Base-by-base conservation (phyloP, 2,113 vertebrate species). In the Tetrao urogallus region DNA sequence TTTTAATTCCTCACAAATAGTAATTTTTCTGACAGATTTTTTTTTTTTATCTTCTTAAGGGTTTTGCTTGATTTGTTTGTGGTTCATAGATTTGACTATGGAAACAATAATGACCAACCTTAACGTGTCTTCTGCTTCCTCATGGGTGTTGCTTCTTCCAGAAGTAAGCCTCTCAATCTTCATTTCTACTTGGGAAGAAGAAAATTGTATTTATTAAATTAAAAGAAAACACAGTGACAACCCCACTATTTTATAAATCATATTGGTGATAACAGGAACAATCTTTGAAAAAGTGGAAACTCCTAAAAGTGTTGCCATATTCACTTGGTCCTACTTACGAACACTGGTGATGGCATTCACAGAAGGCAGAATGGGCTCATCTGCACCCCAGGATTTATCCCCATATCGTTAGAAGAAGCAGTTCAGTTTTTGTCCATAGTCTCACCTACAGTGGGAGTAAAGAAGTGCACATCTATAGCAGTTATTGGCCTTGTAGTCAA, bases 241-340 rank as follows among this genome's bases (percentile, higher is more conserved):
- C 63, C 30, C 14, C 36, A 47, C 34, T 1, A 43, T 90, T 95
- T 94, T 38, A 34, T 43, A 79, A 95, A 94, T 81, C 57, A 82
- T 34, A 30, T 42, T 86, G 40, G 81, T 65, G 48, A 76, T 48
- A 76, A 56, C 32, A 32, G 57, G 73, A 61, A 74, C 77, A 88
- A 71, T 11, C 28, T 40, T 20, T 4, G 1, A 79, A 85, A 65
- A 48, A 17, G 10, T 38, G 88, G 80, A 90, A 91, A 91, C 38
- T 38, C 82, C 81, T 91, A 84, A 82, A 94, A 91, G 61, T 24
- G 60, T 69, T 92, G 76, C 81, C 78, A 73, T 4, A 72, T 21
- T 89, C 73, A 42, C 60, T 22, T 4, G 11, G 13, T 20, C 32
- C 25, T 34, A 8, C 2, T 58, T 70, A 16, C 12, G 40, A 70